phyloP scores from a whole-genome alignment of 2,113 vertebrate species.

The Jaculus jaculus region DNA sequence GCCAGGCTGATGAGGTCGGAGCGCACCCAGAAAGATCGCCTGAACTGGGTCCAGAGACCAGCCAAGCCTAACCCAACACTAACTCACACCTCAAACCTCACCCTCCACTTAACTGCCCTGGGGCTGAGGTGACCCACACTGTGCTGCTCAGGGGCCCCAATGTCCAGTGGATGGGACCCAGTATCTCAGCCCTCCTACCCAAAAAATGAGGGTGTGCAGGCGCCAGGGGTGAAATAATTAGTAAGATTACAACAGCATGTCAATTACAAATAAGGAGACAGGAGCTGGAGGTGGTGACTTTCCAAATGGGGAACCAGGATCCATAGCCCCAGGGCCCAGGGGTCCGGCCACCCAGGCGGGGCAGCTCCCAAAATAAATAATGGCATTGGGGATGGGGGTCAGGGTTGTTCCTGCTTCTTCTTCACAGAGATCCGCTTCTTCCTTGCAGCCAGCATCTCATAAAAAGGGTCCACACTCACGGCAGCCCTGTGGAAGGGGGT shows the following conservation, averaged over 20 bases:
- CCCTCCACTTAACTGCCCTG: neutral
- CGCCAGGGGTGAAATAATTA: slow-evolving; percentile 65
- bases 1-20: accelerated
- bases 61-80: neutral
- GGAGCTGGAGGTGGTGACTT: slow-evolving; percentile 58
- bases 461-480: slow-evolving; percentile 95
- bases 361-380: slow-evolving; percentile 71
- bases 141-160: neutral
- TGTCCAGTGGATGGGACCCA: neutral
- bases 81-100: accelerated
- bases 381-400: slow-evolving; percentile 53
- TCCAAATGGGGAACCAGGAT: slow-evolving; percentile 56
- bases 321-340: slow-evolving; percentile 67
- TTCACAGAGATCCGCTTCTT: slow-evolving; percentile 97
- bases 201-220: slow-evolving; percentile 53
- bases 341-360: slow-evolving; percentile 70
- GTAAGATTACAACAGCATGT: slow-evolving; percentile 77
- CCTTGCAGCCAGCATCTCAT: slow-evolving; percentile 95
- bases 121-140: no score
- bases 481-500: slow-evolving; percentile 85
- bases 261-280: slow-evolving; percentile 72
- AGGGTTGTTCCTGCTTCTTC: slow-evolving; percentile 92
- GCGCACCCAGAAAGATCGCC: accelerated
- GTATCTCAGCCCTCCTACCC: neutral
- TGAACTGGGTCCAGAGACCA: accelerated